Evolutionary conservation across 2,888 invertebrate genomes (phyloP), one percentile per base, ranked within the genome.

Genomic region (Linyphia triangularis): DNA sequence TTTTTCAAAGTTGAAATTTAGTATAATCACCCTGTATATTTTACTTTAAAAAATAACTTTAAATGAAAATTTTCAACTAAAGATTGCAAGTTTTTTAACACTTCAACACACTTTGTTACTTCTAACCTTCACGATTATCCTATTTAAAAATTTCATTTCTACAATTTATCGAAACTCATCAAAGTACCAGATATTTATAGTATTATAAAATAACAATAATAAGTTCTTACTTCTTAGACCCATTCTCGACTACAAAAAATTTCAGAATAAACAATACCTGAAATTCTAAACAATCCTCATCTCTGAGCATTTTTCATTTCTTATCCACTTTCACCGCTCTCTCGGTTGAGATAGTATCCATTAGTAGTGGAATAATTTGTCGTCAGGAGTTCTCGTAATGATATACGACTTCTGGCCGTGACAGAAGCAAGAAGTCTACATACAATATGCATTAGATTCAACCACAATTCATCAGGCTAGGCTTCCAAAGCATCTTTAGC

Each of bases 361-460:
- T 82, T 82, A 82, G 82, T 61, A 26, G 59, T 59, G 61, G 82
- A 82, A 82, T 82, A 82, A 82, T 82, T 82, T 82, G 82, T 82
- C 72, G 82, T 59, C 30, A 72, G 82, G 28, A 70, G 70, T 72
- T 72, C 82, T 82, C 72, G 82, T 82, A 82, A 82, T 82, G 82
- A 82, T 82, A 82, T 82, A 82, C 82, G 82, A 82, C 72, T 82
- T 72, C 82, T 82, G 82, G 37, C 82, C 70, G 37, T 28, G 40
- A 26, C 82, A 82, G 82, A 61, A 26, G 82, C 82, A 82, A 82
- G 70, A 82, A 82, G 59, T 82, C 61, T 61, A 59, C 82, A 82
- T 82, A 69, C 82, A 82, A 82, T 82, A 82, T 82, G 82, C 70
- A 82, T 82, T 82, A 82, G 82, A 70, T 82, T 82, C 82, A 70